phyloP scores from a whole-genome alignment of 2,888 invertebrate genomes.

The Tuberolachnus salignus region DNA sequence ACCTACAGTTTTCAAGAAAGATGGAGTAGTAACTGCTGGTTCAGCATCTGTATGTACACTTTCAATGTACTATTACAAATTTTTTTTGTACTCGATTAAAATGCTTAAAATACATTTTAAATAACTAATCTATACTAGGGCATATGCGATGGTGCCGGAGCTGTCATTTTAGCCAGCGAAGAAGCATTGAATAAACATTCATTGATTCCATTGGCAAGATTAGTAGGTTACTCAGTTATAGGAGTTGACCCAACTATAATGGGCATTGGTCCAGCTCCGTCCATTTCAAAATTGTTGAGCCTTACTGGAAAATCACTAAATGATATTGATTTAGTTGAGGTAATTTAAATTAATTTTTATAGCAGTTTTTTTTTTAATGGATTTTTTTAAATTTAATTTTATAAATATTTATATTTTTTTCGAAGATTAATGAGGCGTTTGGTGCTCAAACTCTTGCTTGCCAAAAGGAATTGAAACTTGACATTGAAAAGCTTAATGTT shows the following conservation, averaged over 20 bases:
- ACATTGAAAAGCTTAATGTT: slow-evolving; percentile 86
- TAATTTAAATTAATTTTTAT: slow-evolving; percentile 14
- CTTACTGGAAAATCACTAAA: slow-evolving; percentile 77
- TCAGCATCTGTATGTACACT: slow-evolving; percentile 85
- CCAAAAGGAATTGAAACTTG: slow-evolving; percentile 84
- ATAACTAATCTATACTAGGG: slow-evolving; percentile 69
- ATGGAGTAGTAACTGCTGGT: slow-evolving; percentile 93
- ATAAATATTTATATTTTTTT: slow-evolving; percentile 58
- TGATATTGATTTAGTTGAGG: slow-evolving; percentile 93
- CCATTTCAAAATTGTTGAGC: slow-evolving; percentile 85
- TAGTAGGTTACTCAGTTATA: slow-evolving; percentile 89
- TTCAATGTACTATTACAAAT: too few relatives aligned
- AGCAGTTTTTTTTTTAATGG: slow-evolving; percentile 2
- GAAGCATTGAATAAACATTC: slow-evolving; percentile 80
- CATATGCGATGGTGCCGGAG: slow-evolving; percentile 96
- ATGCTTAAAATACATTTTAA: slow-evolving; percentile 58
- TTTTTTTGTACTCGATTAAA: slow-evolving; percentile 26
- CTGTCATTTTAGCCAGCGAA: slow-evolving; percentile 89
- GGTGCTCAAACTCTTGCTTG: slow-evolving; percentile 93
- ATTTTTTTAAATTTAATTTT: slow-evolving; percentile 59
- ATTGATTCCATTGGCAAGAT: slow-evolving; percentile 86
- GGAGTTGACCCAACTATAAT: slow-evolving; percentile 97
- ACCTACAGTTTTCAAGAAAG: slow-evolving; percentile 88
- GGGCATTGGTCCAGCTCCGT: slow-evolving; percentile 96
- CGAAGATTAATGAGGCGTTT: slow-evolving; percentile 97